Percentiles rank a stretch among this genome's conserved stretches.
Evolutionary conservation across 1,140 invertebrate species (phyloP).

Genomic region (Drosophila triauraria): DNA sequence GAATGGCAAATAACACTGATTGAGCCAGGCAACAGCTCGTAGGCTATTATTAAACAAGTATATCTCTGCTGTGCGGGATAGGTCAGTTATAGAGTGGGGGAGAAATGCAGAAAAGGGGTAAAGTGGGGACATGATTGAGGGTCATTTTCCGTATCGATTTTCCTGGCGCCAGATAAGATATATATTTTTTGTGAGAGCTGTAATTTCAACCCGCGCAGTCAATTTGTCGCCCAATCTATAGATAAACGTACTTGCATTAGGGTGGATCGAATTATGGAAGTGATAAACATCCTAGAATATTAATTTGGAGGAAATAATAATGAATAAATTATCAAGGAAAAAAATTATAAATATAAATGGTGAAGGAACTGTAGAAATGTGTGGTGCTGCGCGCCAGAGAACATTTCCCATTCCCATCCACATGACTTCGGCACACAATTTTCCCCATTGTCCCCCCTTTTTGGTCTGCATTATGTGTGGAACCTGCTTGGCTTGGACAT

Average conservation of each 20-base stretch:
- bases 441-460: neutral
- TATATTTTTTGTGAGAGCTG: slow-evolving; percentile 19
- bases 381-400: slow-evolving; percentile 4
- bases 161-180: slow-evolving; percentile 59
- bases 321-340: too few relatives aligned
- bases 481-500: slow-evolving; percentile 27
- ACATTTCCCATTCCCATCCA: slow-evolving; percentile 13
- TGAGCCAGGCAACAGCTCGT: neutral
- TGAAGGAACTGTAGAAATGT: slow-evolving; percentile 24
- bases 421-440: slow-evolving; percentile 1
- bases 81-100: slow-evolving; percentile 46
- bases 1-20: slow-evolving; percentile 46
- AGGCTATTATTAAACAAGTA: slow-evolving; percentile 44
- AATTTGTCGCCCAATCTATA: slow-evolving; percentile 48
- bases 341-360: slow-evolving; percentile 28
- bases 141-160: slow-evolving; percentile 57
- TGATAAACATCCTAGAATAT: neutral
- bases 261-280: neutral
- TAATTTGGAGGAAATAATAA: too few relatives aligned
- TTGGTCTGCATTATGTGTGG: slow-evolving; percentile 20
- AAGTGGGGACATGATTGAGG: neutral
- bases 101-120: neutral
- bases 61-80: slow-evolving; percentile 32
- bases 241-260: slow-evolving; percentile 8
- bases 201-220: slow-evolving; percentile 42